phyloP scores from a whole-genome alignment of 2,113 vertebrate species.

The Trochalopteron elliotii region DNA sequence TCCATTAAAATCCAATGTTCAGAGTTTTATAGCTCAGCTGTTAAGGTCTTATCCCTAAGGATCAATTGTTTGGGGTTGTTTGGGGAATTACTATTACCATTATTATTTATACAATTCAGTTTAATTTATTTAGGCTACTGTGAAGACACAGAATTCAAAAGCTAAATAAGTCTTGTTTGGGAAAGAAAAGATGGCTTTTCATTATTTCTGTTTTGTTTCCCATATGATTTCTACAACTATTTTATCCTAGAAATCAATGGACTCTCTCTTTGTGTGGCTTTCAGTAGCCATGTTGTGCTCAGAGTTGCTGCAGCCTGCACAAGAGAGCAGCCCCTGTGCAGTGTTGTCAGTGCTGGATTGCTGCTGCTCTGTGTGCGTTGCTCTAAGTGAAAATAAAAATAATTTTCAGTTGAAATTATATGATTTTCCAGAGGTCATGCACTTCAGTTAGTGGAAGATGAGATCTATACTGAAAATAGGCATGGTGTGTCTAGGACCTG shows the following conservation, averaged over 20 bases:
- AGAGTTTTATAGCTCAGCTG: slow-evolving; percentile 25
- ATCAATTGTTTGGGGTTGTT: slow-evolving; percentile 45
- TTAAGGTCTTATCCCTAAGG: slow-evolving; percentile 10
- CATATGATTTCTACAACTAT: not conserved
- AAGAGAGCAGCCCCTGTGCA: not conserved
- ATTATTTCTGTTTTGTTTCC: not conserved
- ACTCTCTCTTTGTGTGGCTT: not conserved
- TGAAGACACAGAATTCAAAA: slow-evolving; percentile 7
- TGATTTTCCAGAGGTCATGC: not conserved
- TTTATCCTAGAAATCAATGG: not conserved
- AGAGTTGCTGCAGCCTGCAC: not conserved
- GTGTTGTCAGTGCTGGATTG: not conserved
- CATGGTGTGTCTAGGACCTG: not conserved
- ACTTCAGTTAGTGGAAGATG: not conserved
- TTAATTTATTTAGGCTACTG: not conserved
- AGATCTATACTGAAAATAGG: not conserved
- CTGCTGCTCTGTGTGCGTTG: not conserved
- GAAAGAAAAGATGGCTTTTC: not conserved
- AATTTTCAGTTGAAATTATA: not conserved
- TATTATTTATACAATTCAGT: slow-evolving; percentile 14
- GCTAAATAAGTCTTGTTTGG: not conserved
- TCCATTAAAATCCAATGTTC: slow-evolving; percentile 38
- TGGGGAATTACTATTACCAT: slow-evolving; percentile 5
- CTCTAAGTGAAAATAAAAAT: not conserved
- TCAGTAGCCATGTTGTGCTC: slow-evolving; percentile 21